A percentile compares a stretch with the other conserved stretches of the same genome.
Evolutionary conservation across 2,113 vertebrate genomes (phyloP).

Genomic region (Hypocryptadius cinnamomeus): DNA sequence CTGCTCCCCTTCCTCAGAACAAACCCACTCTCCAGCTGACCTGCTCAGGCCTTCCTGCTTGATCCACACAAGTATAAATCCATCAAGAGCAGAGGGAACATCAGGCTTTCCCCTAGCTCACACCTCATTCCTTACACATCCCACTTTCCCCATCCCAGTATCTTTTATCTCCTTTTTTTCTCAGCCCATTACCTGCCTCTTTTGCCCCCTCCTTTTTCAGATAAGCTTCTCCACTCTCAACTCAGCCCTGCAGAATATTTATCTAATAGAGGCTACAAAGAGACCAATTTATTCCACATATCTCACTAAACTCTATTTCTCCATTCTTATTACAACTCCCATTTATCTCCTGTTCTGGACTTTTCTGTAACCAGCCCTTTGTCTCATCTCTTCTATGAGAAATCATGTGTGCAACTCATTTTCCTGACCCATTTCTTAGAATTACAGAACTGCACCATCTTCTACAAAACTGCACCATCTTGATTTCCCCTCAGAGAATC

Average conservation of each 20-base stretch:
- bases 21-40: not conserved
- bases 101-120: not conserved
- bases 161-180: not conserved
- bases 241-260: not conserved
- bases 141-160: not conserved
- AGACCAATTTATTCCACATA: not conserved
- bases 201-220: not conserved
- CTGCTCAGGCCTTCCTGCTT: not conserved
- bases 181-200: not conserved
- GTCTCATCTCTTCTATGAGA: not conserved
- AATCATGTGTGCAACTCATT: not conserved
- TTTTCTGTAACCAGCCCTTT: not conserved
- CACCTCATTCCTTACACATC: not conserved
- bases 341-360: not conserved
- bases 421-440: not conserved
- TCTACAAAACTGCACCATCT: not conserved
- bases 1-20: not conserved
- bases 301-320: not conserved
- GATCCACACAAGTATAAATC: not conserved
- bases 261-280: not conserved
- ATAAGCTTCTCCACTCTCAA: not conserved
- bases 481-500: not conserved
- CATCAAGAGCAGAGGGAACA: not conserved
- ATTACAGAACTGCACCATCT: not conserved
- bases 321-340: not conserved